Evolutionary conservation across 30 jellyfish, hydroid and myxozoan species (phyloP), one percentile per base, ranked within the genome.

Genomic region (Mastigias papua): DNA sequence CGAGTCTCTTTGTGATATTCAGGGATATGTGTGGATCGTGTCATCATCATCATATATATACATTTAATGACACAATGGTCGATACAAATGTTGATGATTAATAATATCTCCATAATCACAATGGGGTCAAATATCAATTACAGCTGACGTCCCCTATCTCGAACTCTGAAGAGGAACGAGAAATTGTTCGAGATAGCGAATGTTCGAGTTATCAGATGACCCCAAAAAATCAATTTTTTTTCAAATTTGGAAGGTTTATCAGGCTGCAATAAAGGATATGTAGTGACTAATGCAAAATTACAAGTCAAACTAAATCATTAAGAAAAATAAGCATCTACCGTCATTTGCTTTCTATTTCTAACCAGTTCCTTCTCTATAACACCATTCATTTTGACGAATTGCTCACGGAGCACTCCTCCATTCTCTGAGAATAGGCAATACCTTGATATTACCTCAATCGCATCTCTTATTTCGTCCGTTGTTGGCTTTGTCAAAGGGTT

Each of bases 361-460:
- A 65, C 76, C 37, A 65, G 35, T 65, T 65, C 76, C 76, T 26
- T 65, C 76, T 65, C 76, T 65, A 65, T 65, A 65, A 25, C 76
- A 65, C 35, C 76, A 65, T 65, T 65, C 37, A 65, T 65, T 65
- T 65, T 65, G 25, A 65, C 76, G 37, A 65, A 65, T 15, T 65
- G 76, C 76, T 21, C 76, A 65, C 76, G 76, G 76, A 65, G 37
- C 76, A 65, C 76, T 65, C 25, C 76, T 65, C 76, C 35, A 60
- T n/a, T n/a, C n/a, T n/a, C n/a, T n/a, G n/a, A n/a, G n/a, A n/a
- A n/a, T n/a, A n/a, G n/a, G n/a, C n/a, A 65, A 65, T 65, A 65
- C 35, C 76, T 65, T 65, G 37, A 65, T 65, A 65, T 65, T 65
- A 65, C 76, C 76, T 65, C 76, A 1, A 65, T 65, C 76, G 76